Evolutionary conservation across 2,797 vertebrate species (phyloP), one percentile per base, ranked within the genome.

Genomic region (Passerculus sandwichensis): DNA sequence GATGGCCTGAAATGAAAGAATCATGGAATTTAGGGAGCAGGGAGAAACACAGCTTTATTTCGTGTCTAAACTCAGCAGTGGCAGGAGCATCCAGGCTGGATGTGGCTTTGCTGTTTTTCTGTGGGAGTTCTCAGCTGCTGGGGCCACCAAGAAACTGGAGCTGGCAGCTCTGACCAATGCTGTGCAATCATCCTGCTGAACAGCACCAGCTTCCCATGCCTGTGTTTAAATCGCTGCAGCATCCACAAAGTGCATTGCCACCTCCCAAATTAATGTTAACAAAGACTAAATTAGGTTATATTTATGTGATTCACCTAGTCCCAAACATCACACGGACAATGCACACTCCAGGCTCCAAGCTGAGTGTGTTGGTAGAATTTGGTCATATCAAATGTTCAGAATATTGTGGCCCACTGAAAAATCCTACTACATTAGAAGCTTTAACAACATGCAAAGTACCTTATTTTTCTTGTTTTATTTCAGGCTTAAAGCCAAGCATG

Each of bases 1-100:
- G 98, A 98, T 17, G 99, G 99, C 96, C 99, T 99, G 89, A 85
- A 96, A 97, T 4, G 36, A 84, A 91, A 97, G 30, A 66, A 59
- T 7, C 87, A 89, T 17, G 51, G 64, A 88, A 45, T 16, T 72
- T 13, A 94, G 38, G 67, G 21, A 92, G 51, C 38, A 78, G 85
- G 32, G 88, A 29, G 67, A 79, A 17, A 3, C 4, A 47, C 3
- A 54, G 38, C 44, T 83, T 85, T 34, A 25, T 36, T 57, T n/a
- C 32, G 3, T 57, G 34, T 86, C 80, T 80, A 67, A 91, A 88
- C 32, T 54, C 42, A 78, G 87, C 66, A 80, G 22, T 36, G 59
- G 27, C 38, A 81, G 88, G 80, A 90, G 73, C 56, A 90, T 82
- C 47, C 67, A 88, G 85, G 79, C 51, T 85, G 48, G 65, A 51